Base-by-base conservation (phyloP, 2,888 invertebrate genomes). In the Octodonta nipae region DNA sequence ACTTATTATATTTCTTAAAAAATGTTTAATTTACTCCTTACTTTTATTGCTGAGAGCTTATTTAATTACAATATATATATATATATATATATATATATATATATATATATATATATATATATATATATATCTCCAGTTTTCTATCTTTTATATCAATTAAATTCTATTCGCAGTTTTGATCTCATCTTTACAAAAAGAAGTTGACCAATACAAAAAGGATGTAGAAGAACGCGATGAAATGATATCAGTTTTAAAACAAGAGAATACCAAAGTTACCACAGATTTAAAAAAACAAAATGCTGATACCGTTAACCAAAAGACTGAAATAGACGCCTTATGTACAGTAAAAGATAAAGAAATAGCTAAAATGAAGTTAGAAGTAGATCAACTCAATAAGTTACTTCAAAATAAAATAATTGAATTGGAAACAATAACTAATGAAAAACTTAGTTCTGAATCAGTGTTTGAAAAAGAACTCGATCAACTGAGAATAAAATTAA, bases 401-500 rank as follows among this genome's bases (percentile, higher is more conserved):
- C 30, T 52, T 7, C 36, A 44, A 35, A 51, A 54, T 38, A 46
- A 46, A 44, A 41, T 49, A 13, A 36, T 39, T 4, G 41, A 38
- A 2, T 34, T 55, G 10, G 47, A 53, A 27, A 42, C 41, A 29
- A 26, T 41, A 4, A 34, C 43, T 27, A 39, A 40, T 13, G 47
- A 51, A 28, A 51, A 47, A 42, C 33, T 47, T 27, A 45, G 50
- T 13, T 28, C 40, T 11, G 56, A 59, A 42, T 43, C 43, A 16
- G 37, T 35, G 26, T 38, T 51, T 15, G 44, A 47, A 26, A 56
- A 57, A 43, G 54, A 56, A 40, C 35, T 53, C 5, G 51, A 58
- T 7, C 50, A 53, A 44, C 34, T 60, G 3, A 55, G 56, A 42
- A 53, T 56, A 51, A 55, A 58, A 34, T 58, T 68, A 12, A 73